phyloP scores from a whole-genome alignment of 2,113 vertebrate genomes.

The Chaenogobius annularis region DNA sequence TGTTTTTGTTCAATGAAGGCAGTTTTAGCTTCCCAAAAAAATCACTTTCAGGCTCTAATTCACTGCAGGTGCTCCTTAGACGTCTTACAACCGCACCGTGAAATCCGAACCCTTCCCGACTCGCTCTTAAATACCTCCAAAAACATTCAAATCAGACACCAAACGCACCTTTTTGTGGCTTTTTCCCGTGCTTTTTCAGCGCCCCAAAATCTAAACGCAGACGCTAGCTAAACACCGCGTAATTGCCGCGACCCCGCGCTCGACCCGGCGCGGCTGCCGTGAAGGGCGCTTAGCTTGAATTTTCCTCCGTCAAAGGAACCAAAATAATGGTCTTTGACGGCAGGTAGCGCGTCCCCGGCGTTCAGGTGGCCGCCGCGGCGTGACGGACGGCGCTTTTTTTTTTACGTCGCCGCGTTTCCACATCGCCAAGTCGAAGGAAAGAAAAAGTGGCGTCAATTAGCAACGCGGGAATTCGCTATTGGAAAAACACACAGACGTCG shows the following conservation, averaged over 20 bases:
- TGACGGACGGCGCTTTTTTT: slow-evolving; percentile 31
- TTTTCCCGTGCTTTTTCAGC: neutral
- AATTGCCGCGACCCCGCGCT: neutral
- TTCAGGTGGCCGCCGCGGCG: neutral
- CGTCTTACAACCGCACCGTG: neutral
- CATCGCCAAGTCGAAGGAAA: neutral
- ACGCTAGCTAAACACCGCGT: neutral
- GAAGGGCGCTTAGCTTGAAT: slow-evolving; percentile 1
- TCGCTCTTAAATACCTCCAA: neutral
- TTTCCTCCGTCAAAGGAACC: slow-evolving; percentile 24
- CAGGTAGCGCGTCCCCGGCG: slow-evolving; percentile 13
- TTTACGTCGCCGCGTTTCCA: slow-evolving; percentile 2
- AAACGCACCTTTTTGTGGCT: neutral
- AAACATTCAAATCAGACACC: neutral
- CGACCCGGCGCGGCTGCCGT: slow-evolving; percentile 14
- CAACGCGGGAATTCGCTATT: slow-evolving; percentile 10
- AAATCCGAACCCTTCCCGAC: neutral
- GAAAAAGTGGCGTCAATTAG: slow-evolving; percentile 25
- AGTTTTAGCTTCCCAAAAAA: neutral
- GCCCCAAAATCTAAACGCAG: neutral
- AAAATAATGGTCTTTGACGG: slow-evolving; percentile 42
- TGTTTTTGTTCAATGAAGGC: neutral
- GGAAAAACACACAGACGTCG: slow-evolving; percentile 2
- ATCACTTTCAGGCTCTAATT: neutral
- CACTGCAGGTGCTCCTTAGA: neutral